These are phyloP conservation scores for Strix uralensis DNA, from an alignment of 2,113 vertebrate species.

Conservation along the genomic window DNA sequence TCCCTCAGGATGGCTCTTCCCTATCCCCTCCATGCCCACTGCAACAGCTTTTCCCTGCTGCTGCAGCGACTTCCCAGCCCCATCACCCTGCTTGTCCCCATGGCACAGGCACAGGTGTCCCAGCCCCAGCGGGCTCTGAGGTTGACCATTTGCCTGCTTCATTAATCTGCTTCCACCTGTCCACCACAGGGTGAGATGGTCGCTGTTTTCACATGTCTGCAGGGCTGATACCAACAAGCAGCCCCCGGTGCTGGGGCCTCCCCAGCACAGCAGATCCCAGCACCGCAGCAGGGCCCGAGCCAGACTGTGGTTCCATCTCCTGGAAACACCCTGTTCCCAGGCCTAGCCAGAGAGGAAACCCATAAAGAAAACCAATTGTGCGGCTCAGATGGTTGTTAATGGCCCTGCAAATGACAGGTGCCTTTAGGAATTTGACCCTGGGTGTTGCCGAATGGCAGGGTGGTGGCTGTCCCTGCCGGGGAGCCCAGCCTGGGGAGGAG, in stretches of 20 bases:
- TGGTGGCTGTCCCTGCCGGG: not conserved
- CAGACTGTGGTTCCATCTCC: not conserved
- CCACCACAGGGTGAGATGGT: rapidly evolving
- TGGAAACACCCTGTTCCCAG: not conserved
- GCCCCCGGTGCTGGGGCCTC: rapidly evolving
- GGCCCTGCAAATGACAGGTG: not conserved
- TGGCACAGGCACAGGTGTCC: rapidly evolving
- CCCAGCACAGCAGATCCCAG: rapidly evolving
- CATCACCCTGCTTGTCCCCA: rapidly evolving
- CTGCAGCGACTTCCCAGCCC: not conserved
- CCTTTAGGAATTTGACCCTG: conserved; percentile 3
- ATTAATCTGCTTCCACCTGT: rapidly evolving
- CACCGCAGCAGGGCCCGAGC: not conserved
- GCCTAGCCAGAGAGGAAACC: not conserved
- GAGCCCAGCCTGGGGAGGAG: not conserved
- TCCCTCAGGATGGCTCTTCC: not conserved
- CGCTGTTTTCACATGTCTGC: not conserved
- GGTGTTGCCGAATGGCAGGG: not conserved
- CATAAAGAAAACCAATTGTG: not conserved
- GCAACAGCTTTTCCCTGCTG: rapidly evolving
- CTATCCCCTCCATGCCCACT: rapidly evolving
- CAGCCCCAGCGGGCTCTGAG: rapidly evolving
- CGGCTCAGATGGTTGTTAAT: not conserved
- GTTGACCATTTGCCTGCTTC: no score
- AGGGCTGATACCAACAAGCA: not conserved